Evolutionary conservation across 2,113 vertebrate species (phyloP), one percentile per base, ranked within the genome.

Genomic region (Gadus chalcogrammus): DNA sequence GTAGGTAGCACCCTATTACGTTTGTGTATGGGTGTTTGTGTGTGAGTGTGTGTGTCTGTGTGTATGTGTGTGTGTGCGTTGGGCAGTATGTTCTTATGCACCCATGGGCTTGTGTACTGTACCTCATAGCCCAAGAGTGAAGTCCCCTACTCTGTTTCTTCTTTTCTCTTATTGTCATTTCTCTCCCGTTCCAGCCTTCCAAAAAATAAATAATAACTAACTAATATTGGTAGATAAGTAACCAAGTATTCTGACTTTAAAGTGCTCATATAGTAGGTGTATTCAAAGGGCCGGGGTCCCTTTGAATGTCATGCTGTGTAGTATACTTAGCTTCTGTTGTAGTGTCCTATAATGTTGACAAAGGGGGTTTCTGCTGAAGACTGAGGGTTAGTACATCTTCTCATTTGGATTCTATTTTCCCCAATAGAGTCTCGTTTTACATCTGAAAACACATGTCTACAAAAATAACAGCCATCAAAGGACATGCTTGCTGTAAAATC

Each of bases 191-290:
- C 27, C 61, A 18, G 38, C 24, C n/a, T 28, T 59, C 67, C 69
- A n/a, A n/a, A 60, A 65, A 85, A 86, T 75, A 88, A 85, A 82
- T 79, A 78, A 0, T 15, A 1, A 15, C 66, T 83, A 83, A 83
- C 87, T 71, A 79, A 88, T 86, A 87, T 82, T 85, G 79, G 78
- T 77, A 74, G 85, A 84, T 80, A 75, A 76, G 74, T 79, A 7
- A 74, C 79, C 68, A 79, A 85, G 81, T 69, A 64, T 73, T 35
- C 68, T 56, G 87, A 84, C 87, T 88, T 81, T 76, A 76, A 72
- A 83, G 84, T 87, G 84, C 78, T 89, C 80, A 87, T 74, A 73
- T 64, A 85, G 82, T 84, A 71, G 18, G 75, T 71, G 65, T 74
- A 77, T 79, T 78, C 65, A 75, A 80, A 72, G 42, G 12, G 70